Evolutionary conservation across 1,140 invertebrate genomes (phyloP).

Genomic region (Drosophila simulans): DNA sequence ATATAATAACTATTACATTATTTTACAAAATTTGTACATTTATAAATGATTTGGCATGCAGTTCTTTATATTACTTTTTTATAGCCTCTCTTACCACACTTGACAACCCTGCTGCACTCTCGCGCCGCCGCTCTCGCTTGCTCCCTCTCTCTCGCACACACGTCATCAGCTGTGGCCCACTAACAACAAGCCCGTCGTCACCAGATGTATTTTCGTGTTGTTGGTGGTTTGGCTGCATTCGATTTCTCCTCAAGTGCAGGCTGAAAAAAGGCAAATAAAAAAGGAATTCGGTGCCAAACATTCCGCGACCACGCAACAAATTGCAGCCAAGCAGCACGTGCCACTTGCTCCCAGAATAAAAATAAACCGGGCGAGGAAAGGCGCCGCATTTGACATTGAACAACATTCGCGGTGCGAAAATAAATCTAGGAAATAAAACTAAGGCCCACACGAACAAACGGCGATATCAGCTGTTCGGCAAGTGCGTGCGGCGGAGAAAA

Average conservation of each 20-base stretch:
- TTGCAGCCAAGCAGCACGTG: constrained; percentile 54
- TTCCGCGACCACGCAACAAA: constrained; percentile 29
- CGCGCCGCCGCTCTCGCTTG: constrained; percentile 57
- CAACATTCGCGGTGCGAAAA: constrained; percentile 70
- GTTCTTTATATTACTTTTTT: too few relatives aligned
- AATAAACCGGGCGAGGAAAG: constrained; percentile 22
- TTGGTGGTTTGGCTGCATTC: constrained; percentile 53
- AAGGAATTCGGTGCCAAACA: constrained; percentile 28
- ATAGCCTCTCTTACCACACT: too few relatives aligned
- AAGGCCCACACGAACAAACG: constrained; percentile 3
- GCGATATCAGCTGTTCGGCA: constrained; percentile 69
- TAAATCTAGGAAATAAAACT: constrained; percentile 68
- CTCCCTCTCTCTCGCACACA: constrained; percentile 38
- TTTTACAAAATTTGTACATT: background rate
- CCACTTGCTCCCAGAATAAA: constrained; percentile 40
- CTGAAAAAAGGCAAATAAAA: constrained; percentile 23
- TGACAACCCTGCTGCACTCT: constrained; percentile 54
- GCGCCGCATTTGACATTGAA: constrained; percentile 69
- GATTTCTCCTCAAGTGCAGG: constrained; percentile 38
- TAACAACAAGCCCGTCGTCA: constrained; percentile 31
- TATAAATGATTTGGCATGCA: too few relatives aligned
- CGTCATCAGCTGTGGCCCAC: constrained; percentile 71
- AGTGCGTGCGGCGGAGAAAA: constrained; percentile 55
- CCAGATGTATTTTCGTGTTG: constrained; percentile 47
- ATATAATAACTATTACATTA: background rate